These are phyloP conservation scores for Meles meles DNA, from an alignment of 2,113 vertebrate species.

Conservation along the genomic window DNA sequence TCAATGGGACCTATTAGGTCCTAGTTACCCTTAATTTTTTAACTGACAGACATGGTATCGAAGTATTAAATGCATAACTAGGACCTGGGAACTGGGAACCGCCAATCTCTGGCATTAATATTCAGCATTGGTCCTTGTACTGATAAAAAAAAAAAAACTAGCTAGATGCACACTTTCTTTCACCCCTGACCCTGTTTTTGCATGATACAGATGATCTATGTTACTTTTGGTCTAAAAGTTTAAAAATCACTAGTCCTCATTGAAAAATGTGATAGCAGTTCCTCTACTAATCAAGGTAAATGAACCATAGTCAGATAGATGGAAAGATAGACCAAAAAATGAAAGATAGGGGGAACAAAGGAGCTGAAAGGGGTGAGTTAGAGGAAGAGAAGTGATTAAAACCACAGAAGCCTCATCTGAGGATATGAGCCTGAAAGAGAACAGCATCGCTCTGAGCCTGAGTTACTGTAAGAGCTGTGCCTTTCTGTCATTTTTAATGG, in stretches of 20 bases:
- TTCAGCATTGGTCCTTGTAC: not conserved
- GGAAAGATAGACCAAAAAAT: constrained; percentile 72
- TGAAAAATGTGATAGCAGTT: constrained; percentile 71
- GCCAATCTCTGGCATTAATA: not conserved
- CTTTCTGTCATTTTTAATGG: constrained; percentile 83
- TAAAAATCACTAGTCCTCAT: constrained; percentile 73
- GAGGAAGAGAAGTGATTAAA: constrained; percentile 76
- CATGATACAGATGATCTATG: constrained; percentile 76
- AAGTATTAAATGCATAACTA: not conserved
- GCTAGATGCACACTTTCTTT: constrained; percentile 32
- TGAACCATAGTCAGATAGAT: constrained; percentile 76
- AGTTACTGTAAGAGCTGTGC: constrained; percentile 74
- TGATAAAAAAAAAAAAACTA: constrained; percentile 6
- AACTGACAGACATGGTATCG: not conserved
- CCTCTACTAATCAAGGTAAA: constrained; percentile 80
- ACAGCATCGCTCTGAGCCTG: constrained; percentile 58
- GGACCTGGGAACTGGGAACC: not conserved
- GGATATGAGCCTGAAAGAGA: constrained; percentile 63
- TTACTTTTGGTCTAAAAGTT: constrained; percentile 76
- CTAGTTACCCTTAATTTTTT: not conserved
- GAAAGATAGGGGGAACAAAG: not conserved
- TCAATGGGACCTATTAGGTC: not conserved
- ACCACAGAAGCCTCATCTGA: constrained; percentile 54
- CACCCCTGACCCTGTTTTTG: constrained; percentile 66
- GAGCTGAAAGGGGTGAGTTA: not conserved